phyloP scores from a whole-genome alignment of 2,888 invertebrate genomes.

The Oscheius sp. region DNA sequence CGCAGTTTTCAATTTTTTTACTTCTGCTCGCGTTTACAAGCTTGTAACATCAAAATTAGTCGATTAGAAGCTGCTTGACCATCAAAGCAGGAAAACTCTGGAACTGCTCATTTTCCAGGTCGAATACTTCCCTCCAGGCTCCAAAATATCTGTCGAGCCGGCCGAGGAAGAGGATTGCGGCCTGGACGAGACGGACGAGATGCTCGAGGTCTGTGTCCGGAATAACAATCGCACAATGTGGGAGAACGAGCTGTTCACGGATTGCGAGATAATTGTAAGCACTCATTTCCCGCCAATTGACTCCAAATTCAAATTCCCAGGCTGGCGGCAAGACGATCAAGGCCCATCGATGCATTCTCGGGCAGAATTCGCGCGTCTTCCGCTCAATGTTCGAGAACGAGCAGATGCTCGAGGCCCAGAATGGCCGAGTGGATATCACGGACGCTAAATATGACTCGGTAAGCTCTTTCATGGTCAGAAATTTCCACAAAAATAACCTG shows the following conservation, averaged over 20 bases:
- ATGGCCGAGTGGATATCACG: slow-evolving; percentile 66
- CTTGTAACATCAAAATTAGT: no score
- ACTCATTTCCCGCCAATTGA: no score
- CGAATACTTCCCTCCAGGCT: slow-evolving; percentile 63
- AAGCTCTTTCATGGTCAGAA: background rate
- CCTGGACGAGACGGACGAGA: slow-evolving; percentile 53
- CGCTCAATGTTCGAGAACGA: slow-evolving; percentile 66
- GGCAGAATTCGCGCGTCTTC: slow-evolving; percentile 68
- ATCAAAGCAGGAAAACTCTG: no score
- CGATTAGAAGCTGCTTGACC: no score
- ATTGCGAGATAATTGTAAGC: slow-evolving; percentile 65
- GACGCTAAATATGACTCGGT: slow-evolving; percentile 69
- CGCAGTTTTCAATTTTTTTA: no score
- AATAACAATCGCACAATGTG: slow-evolving; percentile 60
- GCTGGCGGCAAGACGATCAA: slow-evolving; percentile 62
- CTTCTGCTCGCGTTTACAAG: no score
- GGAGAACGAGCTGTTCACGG: slow-evolving; percentile 65
- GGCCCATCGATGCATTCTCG: slow-evolving; percentile 69
- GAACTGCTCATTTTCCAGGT: slow-evolving; percentile 27
- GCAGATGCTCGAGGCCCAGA: slow-evolving; percentile 68
- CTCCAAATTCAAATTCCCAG: slow-evolving; percentile 34
- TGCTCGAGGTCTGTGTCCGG: slow-evolving; percentile 46
- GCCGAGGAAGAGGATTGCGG: slow-evolving; percentile 54
- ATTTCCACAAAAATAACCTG: no score
- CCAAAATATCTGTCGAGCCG: slow-evolving; percentile 64